Evolutionary conservation across 2,113 vertebrate genomes (phyloP).

Genomic region (Nesoenas mayeri): DNA sequence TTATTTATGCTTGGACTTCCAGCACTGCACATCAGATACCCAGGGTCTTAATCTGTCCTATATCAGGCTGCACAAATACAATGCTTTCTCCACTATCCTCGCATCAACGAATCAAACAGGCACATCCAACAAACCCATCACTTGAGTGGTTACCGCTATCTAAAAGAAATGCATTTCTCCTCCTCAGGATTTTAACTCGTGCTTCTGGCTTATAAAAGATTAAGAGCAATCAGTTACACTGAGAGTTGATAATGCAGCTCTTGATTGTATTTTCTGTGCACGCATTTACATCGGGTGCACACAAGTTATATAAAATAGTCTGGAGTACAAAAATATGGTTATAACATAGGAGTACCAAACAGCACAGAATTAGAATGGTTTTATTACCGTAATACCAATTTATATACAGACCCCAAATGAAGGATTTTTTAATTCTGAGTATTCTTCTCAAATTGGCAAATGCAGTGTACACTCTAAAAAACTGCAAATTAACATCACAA

Average conservation of each 20-base stretch:
- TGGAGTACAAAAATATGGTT: constrained; percentile 78
- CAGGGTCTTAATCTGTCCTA: background rate
- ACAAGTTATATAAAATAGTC: constrained; percentile 61
- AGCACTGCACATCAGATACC: constrained; percentile 54
- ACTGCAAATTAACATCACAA: constrained; percentile 59
- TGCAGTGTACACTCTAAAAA: constrained; percentile 62
- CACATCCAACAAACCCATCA: constrained; percentile 59
- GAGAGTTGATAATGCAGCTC: constrained; percentile 46
- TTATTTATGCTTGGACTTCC: constrained; percentile 68
- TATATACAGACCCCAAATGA: constrained; percentile 73
- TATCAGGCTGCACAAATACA: constrained; percentile 14
- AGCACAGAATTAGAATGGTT: constrained; percentile 75
- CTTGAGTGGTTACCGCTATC: background rate
- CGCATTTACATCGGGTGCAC: constrained; percentile 50
- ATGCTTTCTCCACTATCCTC: background rate
- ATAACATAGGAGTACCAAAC: constrained; percentile 71
- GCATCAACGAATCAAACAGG: constrained; percentile 22
- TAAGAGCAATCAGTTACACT: constrained; percentile 63
- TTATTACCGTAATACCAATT: constrained; percentile 72
- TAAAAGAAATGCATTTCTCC: constrained; percentile 33
- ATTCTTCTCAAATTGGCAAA: constrained; percentile 58
- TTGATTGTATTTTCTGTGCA: constrained; percentile 42
- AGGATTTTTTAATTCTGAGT: constrained; percentile 51
- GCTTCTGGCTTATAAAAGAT: constrained; percentile 65
- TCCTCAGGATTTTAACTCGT: constrained; percentile 38